Base-by-base conservation (phyloP, 2,113 vertebrate genomes). In the Stegastes partitus region DNA sequence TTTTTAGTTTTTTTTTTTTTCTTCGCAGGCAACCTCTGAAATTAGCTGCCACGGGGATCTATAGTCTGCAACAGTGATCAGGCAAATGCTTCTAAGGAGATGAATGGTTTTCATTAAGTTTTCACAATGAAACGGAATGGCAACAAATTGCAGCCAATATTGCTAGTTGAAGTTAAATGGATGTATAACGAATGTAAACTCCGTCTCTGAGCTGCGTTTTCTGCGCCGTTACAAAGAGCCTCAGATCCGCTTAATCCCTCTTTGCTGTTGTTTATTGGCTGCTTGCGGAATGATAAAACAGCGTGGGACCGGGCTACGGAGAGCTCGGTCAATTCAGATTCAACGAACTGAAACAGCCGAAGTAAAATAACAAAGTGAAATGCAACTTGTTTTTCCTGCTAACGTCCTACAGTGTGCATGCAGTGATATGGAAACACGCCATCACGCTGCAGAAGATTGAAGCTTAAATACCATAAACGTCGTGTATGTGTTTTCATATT, bases 41-140 rank as follows among this genome's bases (percentile, higher is more conserved):
- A 89, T 87, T 67, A 87, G 81, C 87, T 88, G 83, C 83, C 83
- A 84, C 2, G 0, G 71, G 72, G 73, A 82, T 84, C 63, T 81
- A 78, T 78, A 82, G 78, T 74, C 72, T 58, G 72, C 73, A 70
- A 79, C 56, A 51, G 68, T 9, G 28, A 84, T 84, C 75, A 89
- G 76, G 56, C 49, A 87, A 87, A 78, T 50, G 51, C 80, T 82
- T 68, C 44, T 31, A 16, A 74, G 57, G 79, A 84, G 84, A 88
- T 82, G 57, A 73, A 89, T 90, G 84, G 80, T 83, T 86, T 91
- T 87, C 86, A 90, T 90, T 91, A 84, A 56, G 69, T 61, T 78
- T 84, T 81, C 82, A 75, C 74, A 80, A 65, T 78, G 73, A 85
- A 85, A 84, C 44, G 62, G 64, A 79, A 81, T 34, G 11, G 74